Base-by-base conservation (phyloP, 1,140 invertebrate genomes). In the Apis cerana region DNA sequence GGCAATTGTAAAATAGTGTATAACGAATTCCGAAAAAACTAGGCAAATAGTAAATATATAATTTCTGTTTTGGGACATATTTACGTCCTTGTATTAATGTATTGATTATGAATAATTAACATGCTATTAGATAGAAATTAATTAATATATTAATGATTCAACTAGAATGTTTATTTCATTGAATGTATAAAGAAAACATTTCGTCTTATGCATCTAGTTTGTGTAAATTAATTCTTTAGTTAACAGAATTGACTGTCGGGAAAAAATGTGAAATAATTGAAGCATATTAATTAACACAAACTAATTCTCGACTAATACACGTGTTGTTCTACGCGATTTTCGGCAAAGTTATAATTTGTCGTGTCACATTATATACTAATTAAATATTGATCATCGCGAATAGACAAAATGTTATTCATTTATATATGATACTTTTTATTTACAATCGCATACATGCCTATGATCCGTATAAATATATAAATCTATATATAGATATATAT, bases 91-190 rank as follows among this genome's bases (percentile, higher is more conserved):
- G 69, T 68, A 83, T 83, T 85, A 88, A 83, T 83, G 77, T 88
- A 86, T 86, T 76, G 65, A 59, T 83, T 69, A 85, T 75, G 56
- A 81, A 89, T 75, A 84, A 88, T 88, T 90, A 90, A 90, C 84
- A 84, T 78, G 89, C 83, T 85, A 68, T 88, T 88, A 90, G 84
- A 74, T 87, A 85, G 78, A 83, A 70, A 90, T 58, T 84, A 89
- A 91, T 85, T 89, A 90, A 90, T 89, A 89, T 88, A 90, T 91
- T 86, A 78, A 89, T 80, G 77, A 89, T 75, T 80, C 75, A 67
- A 27, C 80, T 71, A 85, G 85, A 85, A 79, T 81, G 17, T 70
- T 86, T 89, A 74, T 90, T 88, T 88, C 70, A 80, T 78, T 80
- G 43, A 61, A 83, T 86, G 81, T 87, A 84, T 81, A 87, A 86